These are phyloP conservation scores for Chaetophractus vellerosus DNA, from an alignment of 2,797 vertebrate species.

Conservation along the genomic window DNA sequence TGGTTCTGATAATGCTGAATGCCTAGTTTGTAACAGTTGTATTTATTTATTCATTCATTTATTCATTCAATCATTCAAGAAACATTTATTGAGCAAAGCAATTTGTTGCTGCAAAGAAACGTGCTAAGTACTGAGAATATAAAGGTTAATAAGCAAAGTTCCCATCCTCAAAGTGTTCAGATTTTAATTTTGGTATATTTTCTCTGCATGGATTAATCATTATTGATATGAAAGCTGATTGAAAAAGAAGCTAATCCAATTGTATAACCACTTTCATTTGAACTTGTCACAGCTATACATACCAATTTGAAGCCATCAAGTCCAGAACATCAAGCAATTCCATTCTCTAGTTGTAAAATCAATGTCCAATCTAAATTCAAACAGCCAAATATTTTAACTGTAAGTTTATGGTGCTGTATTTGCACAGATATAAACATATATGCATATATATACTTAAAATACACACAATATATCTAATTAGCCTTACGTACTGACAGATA, in stretches of 20 bases:
- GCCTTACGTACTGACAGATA: conserved; percentile 25
- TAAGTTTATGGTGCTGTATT: not conserved
- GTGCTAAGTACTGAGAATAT: conserved; percentile 37
- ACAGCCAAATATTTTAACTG: conserved; percentile 38
- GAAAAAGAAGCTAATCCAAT: conserved; percentile 39
- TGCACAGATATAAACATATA: not conserved
- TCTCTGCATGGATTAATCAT: not conserved
- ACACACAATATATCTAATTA: not conserved
- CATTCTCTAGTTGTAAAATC: conserved; percentile 53
- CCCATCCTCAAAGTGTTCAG: not conserved
- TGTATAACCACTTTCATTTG: conserved; percentile 53
- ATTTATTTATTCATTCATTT: conserved; percentile 2
- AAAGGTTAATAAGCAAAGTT: conserved; percentile 12
- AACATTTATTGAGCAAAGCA: conserved; percentile 19
- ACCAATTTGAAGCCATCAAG: conserved; percentile 47
- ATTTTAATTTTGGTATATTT: conserved; percentile 66
- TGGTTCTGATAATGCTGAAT: conserved; percentile 13
- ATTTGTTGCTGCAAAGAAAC: not conserved
- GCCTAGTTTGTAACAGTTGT: conserved; percentile 42
- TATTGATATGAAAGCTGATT: conserved; percentile 43
- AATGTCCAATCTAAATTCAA: conserved; percentile 42
- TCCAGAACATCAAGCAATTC: conserved; percentile 56
- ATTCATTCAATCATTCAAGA: conserved; percentile 35
- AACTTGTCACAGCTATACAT: not conserved
- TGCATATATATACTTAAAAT: not conserved